Evolutionary conservation across 2,888 invertebrate species (phyloP), one percentile per base, ranked within the genome.

Genomic region (Chymomyza amoena): DNA sequence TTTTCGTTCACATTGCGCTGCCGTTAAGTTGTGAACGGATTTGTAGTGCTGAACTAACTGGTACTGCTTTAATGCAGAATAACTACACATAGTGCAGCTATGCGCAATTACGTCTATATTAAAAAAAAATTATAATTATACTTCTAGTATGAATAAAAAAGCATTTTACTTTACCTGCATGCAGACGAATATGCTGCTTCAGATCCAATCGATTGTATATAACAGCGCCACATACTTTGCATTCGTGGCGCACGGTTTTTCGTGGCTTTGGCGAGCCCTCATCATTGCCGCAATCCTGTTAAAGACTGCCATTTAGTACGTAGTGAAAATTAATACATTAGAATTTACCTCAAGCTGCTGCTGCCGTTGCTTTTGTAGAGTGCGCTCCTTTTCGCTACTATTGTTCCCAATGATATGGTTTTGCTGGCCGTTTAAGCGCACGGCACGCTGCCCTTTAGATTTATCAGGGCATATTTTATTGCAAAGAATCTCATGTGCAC

Each of bases 401-500:
- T 64, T 64, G 7, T 15, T 52, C 52, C 60, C 50, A 59, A n/a
- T 56, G 9, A 16, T 52, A 28, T 16, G 20, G 13, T 36, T 72
- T 20, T 32, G 52, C 62, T 63, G 66, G 5, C 75, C 82, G 59
- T 76, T 77, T 4, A 59, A 32, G 6, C 72, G 70, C 6, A 28
- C 57, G 15, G 60, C 6, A 9, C 16, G n/a, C 4, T 57, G 63
- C 3, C 15, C 2, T 25, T 70, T 68, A 6, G 61, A 16, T 36
- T 75, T 80, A 0, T 64, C 64, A 0, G 86, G 77, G 52, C 78
- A 77, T 15, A 86, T 32, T 25, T 82, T 82, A 15, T 81, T 81
- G 52, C 84, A 80, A 16, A 90, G 76, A 56, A 90, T 76, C 57
- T 90, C 88, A 50, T 90, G 89, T 1, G 90, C 89, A n/a, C 82